Evolutionary conservation across 2,888 invertebrate species (phyloP).

Genomic region (Lydus trimaculatus): DNA sequence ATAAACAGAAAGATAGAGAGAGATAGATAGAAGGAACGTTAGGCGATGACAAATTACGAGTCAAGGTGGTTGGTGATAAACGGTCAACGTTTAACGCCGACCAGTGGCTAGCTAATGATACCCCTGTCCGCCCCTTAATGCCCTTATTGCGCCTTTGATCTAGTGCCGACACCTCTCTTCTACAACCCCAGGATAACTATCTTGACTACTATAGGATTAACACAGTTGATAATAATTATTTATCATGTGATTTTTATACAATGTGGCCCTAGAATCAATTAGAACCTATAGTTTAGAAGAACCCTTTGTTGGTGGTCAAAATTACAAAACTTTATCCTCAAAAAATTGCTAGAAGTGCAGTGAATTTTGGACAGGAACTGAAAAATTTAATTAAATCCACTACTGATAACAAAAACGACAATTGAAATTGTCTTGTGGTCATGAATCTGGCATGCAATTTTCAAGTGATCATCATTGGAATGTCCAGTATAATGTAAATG

Average conservation of each 20-base stretch:
- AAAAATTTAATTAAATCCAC: neutral
- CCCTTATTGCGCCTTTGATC: constrained; percentile 61
- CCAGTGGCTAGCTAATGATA: constrained; percentile 60
- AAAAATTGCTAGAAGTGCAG: too few species aligned
- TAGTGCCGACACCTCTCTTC: constrained; percentile 55
- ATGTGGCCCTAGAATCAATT: too few species aligned
- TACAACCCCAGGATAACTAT: constrained; percentile 15
- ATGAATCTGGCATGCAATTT: constrained; percentile 44
- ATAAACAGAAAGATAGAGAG: neutral
- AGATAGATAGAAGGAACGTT: constrained; percentile 27
- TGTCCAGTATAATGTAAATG: constrained; percentile 50
- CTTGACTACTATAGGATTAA: neutral
- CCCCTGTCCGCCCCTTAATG: constrained; percentile 58
- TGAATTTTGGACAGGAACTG: too few species aligned
- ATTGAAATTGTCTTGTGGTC: constrained; percentile 39
- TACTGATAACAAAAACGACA: constrained; percentile 12
- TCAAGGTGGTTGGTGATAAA: constrained; percentile 60
- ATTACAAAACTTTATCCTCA: too few species aligned
- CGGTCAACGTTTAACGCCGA: constrained; percentile 56
- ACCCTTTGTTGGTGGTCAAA: too few species aligned
- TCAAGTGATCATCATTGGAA: constrained; percentile 50
- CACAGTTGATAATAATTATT: neutral
- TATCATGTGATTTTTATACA: too few species aligned
- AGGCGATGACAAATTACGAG: constrained; percentile 59
- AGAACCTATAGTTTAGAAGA: too few species aligned